phyloP scores from a whole-genome alignment of 30 jellyfish, hydroid and myxozoan genomes.

The Turritopsis rubra region DNA sequence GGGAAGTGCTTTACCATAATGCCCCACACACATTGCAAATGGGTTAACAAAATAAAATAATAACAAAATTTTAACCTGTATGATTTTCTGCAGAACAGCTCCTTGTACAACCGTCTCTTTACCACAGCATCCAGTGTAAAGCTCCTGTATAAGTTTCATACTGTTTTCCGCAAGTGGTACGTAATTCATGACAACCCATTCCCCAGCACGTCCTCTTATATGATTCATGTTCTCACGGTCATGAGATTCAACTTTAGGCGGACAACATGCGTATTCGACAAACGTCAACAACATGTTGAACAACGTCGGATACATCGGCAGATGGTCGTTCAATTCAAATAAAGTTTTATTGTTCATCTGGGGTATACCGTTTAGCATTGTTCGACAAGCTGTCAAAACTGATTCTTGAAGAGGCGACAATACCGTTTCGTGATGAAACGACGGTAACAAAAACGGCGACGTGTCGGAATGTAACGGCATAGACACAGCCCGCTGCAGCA shows the following conservation, averaged over 20 bases:
- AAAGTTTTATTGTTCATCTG: constrained; percentile 38
- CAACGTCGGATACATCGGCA: constrained; percentile 74
- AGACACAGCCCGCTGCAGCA: constrained; percentile 63
- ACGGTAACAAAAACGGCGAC: constrained; percentile 74
- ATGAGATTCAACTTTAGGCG: constrained; percentile 74
- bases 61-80: constrained; percentile 36
- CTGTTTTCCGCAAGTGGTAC: constrained; percentile 88
- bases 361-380: constrained; percentile 56
- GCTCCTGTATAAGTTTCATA: constrained; percentile 55
- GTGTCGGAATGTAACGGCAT: constrained; percentile 88
- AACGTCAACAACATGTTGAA: constrained; percentile 50
- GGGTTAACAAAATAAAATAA: not conserved
- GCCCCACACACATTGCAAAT: no score
- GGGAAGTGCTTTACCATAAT: no score
- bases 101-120: constrained; percentile 58
- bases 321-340: constrained; percentile 39
- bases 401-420: constrained; percentile 77
- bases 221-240: constrained; percentile 19
- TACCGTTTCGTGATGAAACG: constrained; percentile 73
- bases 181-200: constrained; percentile 76
- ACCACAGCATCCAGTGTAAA: constrained; percentile 40
- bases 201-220: constrained; percentile 52
- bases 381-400: constrained; percentile 41
- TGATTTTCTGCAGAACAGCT: constrained; percentile 51
- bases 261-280: constrained; percentile 90